These are phyloP conservation scores for Polyommatus iphigenia DNA, from an alignment of 2,888 invertebrate genomes.

Conservation along the genomic window DNA sequence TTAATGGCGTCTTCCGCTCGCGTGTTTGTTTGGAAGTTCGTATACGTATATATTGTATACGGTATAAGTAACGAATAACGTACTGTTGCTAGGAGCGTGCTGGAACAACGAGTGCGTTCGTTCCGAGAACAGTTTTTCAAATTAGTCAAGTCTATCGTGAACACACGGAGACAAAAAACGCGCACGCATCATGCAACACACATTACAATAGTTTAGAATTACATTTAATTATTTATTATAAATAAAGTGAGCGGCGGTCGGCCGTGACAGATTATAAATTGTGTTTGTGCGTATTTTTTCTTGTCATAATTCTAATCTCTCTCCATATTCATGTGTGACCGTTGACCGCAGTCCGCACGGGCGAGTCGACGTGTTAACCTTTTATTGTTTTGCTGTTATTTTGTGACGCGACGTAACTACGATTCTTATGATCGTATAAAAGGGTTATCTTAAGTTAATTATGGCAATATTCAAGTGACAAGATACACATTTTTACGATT, in stretches of 20 bases:
- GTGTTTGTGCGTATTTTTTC: background rate
- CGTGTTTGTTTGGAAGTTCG: constrained; percentile 31
- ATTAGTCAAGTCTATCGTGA: constrained; percentile 16
- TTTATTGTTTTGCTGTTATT: background rate
- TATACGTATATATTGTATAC: background rate
- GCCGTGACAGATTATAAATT: background rate
- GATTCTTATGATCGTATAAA: background rate
- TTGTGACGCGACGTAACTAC: background rate
- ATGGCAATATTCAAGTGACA: background rate
- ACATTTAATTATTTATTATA: constrained; percentile 12
- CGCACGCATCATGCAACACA: constrained; percentile 15
- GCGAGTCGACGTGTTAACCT: background rate
- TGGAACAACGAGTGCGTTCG: background rate
- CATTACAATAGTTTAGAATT: constrained; percentile 11
- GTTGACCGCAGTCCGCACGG: background rate
- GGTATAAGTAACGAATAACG: background rate
- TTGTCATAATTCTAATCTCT: background rate
- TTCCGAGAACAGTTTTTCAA: constrained; percentile 19
- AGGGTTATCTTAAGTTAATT: background rate
- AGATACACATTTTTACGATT: background rate
- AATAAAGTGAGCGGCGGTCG: background rate
- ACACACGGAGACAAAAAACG: constrained; percentile 3
- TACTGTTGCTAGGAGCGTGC: constrained; percentile 8
- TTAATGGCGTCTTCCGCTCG: constrained; percentile 27
- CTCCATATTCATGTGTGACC: constrained; percentile 16